These are phyloP conservation scores for Beris morrisii DNA, from an alignment of 2,888 invertebrate species.

Conservation along the genomic window DNA sequence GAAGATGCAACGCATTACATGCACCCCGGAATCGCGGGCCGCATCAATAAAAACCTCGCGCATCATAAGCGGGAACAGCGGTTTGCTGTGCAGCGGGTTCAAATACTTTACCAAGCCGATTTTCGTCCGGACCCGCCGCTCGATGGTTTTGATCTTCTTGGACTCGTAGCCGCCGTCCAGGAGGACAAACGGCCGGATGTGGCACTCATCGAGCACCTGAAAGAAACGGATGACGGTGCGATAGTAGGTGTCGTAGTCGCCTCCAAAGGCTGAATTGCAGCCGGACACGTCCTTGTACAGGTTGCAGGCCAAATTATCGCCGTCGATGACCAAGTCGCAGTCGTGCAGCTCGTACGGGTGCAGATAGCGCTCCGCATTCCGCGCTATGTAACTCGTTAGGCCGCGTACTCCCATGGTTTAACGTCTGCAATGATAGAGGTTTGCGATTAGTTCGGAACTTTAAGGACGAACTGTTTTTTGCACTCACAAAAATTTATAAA, in stretches of 20 bases:
- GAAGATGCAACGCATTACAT: conserved; percentile 74
- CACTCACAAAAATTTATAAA: no score
- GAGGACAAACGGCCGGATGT: conserved; percentile 71
- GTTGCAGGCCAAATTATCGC: conserved; percentile 73
- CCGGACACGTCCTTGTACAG: conserved; percentile 66
- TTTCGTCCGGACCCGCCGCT: conserved; percentile 63
- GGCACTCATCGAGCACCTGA: conserved; percentile 67
- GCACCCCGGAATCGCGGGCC: conserved; percentile 65
- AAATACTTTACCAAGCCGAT: conserved; percentile 62
- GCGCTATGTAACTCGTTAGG: conserved; percentile 76
- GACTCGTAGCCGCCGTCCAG: conserved; percentile 79
- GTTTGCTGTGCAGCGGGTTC: conserved; percentile 61
- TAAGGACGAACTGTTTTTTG: no score
- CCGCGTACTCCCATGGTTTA: conserved; percentile 80
- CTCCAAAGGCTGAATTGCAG: conserved; percentile 75
- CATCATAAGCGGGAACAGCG: conserved; percentile 75
- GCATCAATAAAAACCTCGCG: conserved; percentile 75
- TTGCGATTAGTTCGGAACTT: no score
- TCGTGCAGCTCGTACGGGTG: conserved; percentile 67
- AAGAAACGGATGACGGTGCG: conserved; percentile 69
- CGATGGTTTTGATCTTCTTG: conserved; percentile 70
- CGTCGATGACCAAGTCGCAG: conserved; percentile 75
- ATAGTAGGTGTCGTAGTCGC: conserved; percentile 81
- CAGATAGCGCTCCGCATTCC: conserved; percentile 66
- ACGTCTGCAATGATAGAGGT: neutral